A percentile compares a stretch with the other conserved stretches of the same genome.
phyloP scores from a whole-genome alignment of 2,797 vertebrate genomes.

The Delichon dasypus region DNA sequence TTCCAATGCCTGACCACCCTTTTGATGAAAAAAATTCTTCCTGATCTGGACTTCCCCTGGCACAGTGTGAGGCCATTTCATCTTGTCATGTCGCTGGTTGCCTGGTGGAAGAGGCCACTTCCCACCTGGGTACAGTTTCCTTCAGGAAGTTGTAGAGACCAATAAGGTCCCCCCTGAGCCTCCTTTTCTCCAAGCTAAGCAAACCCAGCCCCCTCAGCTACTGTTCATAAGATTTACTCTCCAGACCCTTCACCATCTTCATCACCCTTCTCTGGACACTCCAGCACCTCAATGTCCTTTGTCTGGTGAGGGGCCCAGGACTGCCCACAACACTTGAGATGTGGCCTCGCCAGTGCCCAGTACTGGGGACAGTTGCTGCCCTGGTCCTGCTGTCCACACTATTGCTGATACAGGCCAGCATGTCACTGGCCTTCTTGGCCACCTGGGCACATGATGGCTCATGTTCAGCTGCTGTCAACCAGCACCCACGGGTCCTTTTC shows the following conservation, averaged over 20 bases:
- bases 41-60: neutral
- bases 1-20: neutral
- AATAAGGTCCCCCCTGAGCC: neutral
- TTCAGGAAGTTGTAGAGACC: neutral
- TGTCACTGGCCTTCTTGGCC: neutral
- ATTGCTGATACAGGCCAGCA: neutral
- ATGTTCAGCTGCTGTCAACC: neutral
- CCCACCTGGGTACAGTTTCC: neutral
- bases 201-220: neutral
- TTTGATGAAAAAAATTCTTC: neutral
- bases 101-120: neutral
- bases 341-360: neutral
- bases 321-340: fast-evolving
- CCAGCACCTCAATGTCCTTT: neutral
- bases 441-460: neutral
- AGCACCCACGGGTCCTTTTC: neutral
- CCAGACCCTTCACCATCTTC: neutral
- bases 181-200: neutral
- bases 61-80: neutral
- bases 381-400: neutral
- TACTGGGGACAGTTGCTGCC: fast-evolving
- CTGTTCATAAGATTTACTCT: neutral
- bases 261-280: neutral
- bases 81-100: neutral
- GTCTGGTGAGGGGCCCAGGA: neutral